Evolutionary conservation across 1,140 invertebrate genomes (phyloP).

Genomic region (Trissolcus basalis): DNA sequence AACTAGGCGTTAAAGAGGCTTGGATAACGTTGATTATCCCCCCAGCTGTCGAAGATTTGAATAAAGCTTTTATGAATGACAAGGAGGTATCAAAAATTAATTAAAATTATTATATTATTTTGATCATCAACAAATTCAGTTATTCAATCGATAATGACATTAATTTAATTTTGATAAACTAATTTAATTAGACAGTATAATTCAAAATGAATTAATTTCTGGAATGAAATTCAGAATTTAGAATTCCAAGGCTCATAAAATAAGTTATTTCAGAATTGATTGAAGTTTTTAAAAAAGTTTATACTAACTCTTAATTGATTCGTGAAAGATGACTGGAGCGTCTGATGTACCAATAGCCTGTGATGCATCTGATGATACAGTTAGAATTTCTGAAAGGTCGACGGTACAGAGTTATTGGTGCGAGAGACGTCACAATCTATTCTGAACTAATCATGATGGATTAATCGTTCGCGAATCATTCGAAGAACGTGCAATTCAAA

Average conservation of each 20-base stretch:
- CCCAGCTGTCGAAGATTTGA: constrained; percentile 62
- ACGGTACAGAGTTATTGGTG: constrained; percentile 39
- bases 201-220: no score
- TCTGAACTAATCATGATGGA: constrained; percentile 54
- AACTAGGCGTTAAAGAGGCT: constrained; percentile 74
- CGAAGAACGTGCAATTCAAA: constrained; percentile 9
- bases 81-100: not conserved
- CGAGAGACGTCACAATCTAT: constrained; percentile 50
- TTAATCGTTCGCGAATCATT: constrained; percentile 33
- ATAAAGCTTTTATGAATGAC: constrained; percentile 23
- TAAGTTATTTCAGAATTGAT: no score
- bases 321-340: not conserved
- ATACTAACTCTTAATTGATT: not conserved
- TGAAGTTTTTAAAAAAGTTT: no score
- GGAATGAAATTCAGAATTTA: no score
- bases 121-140: no score
- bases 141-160: no score
- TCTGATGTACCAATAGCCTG: constrained; percentile 20
- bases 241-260: no score
- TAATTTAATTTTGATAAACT: no score
- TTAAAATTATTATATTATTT: no score
- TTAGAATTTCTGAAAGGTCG: constrained; percentile 59
- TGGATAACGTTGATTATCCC: constrained; percentile 78
- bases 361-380: constrained; percentile 36
- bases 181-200: no score